phyloP scores from a whole-genome alignment of 2,113 vertebrate genomes.

The Struthidea cinerea region DNA sequence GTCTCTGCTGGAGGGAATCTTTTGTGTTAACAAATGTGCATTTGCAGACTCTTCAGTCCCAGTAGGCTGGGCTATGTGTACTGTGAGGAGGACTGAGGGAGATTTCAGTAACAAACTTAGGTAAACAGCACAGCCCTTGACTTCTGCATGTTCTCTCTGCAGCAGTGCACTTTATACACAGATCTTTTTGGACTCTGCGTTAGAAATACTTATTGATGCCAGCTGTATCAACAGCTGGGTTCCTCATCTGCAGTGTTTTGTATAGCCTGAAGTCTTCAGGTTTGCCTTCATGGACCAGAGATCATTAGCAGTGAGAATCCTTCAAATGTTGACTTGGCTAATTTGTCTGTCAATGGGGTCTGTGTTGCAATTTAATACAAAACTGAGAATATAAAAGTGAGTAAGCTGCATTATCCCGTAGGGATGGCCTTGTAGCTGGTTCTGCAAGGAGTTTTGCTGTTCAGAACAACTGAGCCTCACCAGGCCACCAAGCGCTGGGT shows the following conservation, averaged over 20 bases:
- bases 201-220: slow-evolving; percentile 40
- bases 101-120: not conserved
- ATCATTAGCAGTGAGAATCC: slow-evolving; percentile 39
- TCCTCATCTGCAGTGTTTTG: slow-evolving; percentile 33
- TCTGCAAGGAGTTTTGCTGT: not conserved
- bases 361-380: not conserved
- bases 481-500: not conserved
- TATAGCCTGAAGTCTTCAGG: slow-evolving; percentile 50
- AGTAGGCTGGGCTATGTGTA: not conserved
- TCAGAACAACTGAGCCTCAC: not conserved
- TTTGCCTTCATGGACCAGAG: slow-evolving; percentile 45
- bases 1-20: not conserved
- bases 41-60: slow-evolving; percentile 5
- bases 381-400: not conserved
- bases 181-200: slow-evolving; percentile 11
- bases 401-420: not conserved
- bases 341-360: slow-evolving; percentile 40
- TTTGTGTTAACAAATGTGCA: not conserved
- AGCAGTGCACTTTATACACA: not conserved
- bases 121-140: slow-evolving; percentile 14
- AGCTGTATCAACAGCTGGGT: slow-evolving; percentile 51
- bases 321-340: slow-evolving; percentile 48
- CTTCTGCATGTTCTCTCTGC: slow-evolving; percentile 17
- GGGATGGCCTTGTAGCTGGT: not conserved
- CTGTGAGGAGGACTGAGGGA: not conserved